Evolutionary conservation across 2,888 invertebrate species (phyloP).

Genomic region (Hirudinaria manillensis): DNA sequence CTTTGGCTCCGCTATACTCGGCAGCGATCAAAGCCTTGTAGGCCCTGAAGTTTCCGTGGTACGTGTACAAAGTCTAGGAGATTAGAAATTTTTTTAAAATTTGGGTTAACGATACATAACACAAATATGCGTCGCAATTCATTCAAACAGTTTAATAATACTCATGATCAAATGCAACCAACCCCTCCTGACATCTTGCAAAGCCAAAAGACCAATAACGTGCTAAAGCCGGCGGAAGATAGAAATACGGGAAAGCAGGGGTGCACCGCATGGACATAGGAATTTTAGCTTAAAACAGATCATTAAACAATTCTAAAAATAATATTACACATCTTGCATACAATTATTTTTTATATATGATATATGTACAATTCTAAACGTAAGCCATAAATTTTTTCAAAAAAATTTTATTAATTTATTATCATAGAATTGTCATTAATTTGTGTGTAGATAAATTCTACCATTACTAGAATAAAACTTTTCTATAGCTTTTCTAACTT

Average conservation of each 20-base stretch:
- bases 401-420: no score
- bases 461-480: no score
- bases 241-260: background rate
- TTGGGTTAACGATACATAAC: background rate
- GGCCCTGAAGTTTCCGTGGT: constrained; percentile 95
- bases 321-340: background rate
- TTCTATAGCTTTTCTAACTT: no score
- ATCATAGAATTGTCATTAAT: no score
- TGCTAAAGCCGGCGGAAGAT: background rate
- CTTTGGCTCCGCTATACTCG: constrained; percentile 77
- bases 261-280: background rate
- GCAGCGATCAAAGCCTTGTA: constrained; percentile 96
- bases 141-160: background rate
- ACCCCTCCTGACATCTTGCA: constrained; percentile 28
- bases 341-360: no score
- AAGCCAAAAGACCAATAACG: background rate
- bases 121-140: background rate
- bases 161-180: background rate
- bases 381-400: no score
- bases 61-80: constrained; percentile 87
- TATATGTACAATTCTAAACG: no score
- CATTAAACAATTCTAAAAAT: background rate
- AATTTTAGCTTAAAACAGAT: background rate
- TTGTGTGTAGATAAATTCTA: no score
- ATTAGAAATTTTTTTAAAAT: background rate